Evolutionary conservation across 2,888 invertebrate species (phyloP).

Genomic region (Craniophora ligustri): DNA sequence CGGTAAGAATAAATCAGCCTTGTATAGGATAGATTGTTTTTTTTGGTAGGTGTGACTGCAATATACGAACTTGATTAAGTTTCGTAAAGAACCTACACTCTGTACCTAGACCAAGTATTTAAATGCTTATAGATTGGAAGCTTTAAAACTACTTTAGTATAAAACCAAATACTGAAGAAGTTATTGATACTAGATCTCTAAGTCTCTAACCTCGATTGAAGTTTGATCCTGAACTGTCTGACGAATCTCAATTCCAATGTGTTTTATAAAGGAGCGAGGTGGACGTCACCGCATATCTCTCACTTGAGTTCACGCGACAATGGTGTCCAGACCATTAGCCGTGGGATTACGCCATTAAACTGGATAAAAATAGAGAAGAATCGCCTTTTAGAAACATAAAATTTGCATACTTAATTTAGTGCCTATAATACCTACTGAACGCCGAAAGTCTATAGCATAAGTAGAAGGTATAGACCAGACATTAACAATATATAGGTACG

Average conservation of each 20-base stretch:
- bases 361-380: constrained; percentile 69
- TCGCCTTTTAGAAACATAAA: constrained; percentile 57
- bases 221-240: constrained; percentile 63
- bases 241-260: constrained; percentile 46
- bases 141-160: too few species aligned
- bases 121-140: too few species aligned
- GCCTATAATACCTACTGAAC: constrained; percentile 10
- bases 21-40: too few species aligned
- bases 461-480: too few species aligned
- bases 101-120: too few species aligned
- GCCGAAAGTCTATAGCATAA: not conserved
- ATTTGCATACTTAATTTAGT: constrained; percentile 71
- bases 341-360: constrained; percentile 66
- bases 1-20: too few species aligned
- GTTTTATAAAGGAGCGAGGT: constrained; percentile 73
- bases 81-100: too few species aligned
- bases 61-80: too few species aligned
- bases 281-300: constrained; percentile 79
- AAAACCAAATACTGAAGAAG: too few species aligned
- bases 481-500: too few species aligned
- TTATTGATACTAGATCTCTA: not conserved
- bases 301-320: constrained; percentile 74
- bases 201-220: constrained; percentile 57
- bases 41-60: too few species aligned
- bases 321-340: constrained; percentile 78